phyloP scores from a whole-genome alignment of 2,888 invertebrate genomes.

The Pristionchus fissidentatus region DNA sequence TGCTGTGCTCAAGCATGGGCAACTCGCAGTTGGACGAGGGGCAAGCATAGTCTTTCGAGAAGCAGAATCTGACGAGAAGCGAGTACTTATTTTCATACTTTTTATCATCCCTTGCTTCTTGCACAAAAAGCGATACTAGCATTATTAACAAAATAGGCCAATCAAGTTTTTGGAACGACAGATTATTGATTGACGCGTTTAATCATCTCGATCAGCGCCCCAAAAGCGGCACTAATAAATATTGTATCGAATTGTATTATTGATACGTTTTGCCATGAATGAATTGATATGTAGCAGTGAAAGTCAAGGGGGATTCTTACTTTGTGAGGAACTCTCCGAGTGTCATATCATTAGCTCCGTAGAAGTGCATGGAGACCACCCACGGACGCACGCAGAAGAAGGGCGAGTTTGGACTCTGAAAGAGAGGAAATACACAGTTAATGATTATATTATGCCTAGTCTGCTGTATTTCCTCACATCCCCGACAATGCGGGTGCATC shows the following conservation, averaged over 20 bases:
- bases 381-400: conserved; percentile 92
- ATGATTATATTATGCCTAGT: not conserved
- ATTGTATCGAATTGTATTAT: no score
- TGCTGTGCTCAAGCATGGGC: conserved; percentile 89
- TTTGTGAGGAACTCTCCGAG: conserved; percentile 90
- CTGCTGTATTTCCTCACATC: no score
- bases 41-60: conserved; percentile 86
- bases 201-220: no score
- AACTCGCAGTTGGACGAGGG: conserved; percentile 86
- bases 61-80: conserved; percentile 66
- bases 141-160: no score
- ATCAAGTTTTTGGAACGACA: no score
- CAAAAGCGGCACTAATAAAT: no score
- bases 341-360: conserved; percentile 92
- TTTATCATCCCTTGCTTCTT: no score
- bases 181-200: no score
- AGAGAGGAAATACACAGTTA: not conserved
- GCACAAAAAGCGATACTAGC: no score
- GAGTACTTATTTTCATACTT: no score
- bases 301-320: conserved; percentile 46
- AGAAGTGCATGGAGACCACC: conserved; percentile 94
- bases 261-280: no score
- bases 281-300: not conserved
- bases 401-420: conserved; percentile 82
- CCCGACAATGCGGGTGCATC: not conserved